Evolutionary conservation across 2,113 vertebrate species (phyloP).

Genomic region (Solenodon paradoxus): DNA sequence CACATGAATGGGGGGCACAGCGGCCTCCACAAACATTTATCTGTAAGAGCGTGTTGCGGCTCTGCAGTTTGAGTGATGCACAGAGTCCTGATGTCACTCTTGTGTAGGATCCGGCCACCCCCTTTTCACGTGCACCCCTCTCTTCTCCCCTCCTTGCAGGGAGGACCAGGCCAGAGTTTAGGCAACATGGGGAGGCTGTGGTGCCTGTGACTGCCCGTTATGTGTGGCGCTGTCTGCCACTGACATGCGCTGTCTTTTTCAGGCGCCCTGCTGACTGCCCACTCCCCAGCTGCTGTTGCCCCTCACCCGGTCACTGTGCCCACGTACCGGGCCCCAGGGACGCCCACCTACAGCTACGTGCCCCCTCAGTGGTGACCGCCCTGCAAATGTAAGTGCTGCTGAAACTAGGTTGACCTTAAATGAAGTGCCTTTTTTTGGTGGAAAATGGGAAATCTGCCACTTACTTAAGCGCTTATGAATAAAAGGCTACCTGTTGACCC

Average conservation of each 20-base stretch:
- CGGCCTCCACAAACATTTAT: background rate
- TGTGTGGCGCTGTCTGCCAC: background rate
- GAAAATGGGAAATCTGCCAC: background rate
- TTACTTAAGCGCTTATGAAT: background rate
- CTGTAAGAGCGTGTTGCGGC: background rate
- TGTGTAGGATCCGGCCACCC: background rate
- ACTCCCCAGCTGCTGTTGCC: constrained; percentile 93
- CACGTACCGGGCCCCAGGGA: constrained; percentile 93
- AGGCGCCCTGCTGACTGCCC: constrained; percentile 95
- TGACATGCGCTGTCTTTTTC: constrained; percentile 54
- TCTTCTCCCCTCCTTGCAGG: no score
- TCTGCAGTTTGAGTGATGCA: background rate
- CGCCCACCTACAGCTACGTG: constrained; percentile 98
- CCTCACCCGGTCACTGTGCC: constrained; percentile 95
- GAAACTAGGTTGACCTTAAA: background rate
- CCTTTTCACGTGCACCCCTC: no score
- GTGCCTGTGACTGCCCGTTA: background rate
- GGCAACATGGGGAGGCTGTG: no score
- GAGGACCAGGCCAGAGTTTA: background rate
- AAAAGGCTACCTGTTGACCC: background rate
- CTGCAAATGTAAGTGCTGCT: constrained; percentile 84
- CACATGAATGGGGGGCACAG: background rate
- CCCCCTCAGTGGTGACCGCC: constrained; percentile 96
- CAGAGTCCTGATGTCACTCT: background rate
- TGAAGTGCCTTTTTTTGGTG: background rate